These are phyloP conservation scores for Lasioglossum pauxillum DNA, from an alignment of 2,888 invertebrate species.

Conservation along the genomic window DNA sequence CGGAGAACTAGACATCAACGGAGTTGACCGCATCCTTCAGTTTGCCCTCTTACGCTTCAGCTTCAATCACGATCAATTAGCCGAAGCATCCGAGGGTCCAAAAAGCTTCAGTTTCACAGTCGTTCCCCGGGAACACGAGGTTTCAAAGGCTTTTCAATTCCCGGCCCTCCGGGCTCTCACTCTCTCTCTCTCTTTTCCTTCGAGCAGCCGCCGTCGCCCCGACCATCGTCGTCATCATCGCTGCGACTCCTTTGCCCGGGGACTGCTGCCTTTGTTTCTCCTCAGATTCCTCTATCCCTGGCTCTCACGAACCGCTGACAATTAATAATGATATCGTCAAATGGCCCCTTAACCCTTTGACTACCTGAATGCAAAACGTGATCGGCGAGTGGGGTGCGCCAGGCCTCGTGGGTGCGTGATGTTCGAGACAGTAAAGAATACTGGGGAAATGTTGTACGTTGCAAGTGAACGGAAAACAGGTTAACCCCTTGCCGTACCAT, in stretches of 20 bases:
- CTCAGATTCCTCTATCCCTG: background rate
- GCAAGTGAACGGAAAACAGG: background rate
- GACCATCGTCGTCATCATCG: background rate
- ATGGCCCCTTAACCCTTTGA: background rate
- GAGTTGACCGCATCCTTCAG: background rate
- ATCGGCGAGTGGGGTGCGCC: background rate
- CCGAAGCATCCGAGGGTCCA: background rate
- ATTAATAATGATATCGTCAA: background rate
- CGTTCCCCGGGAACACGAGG: conserved; percentile 1
- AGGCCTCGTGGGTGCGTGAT: background rate
- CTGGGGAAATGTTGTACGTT: background rate
- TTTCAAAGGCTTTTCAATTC: conserved; percentile 10
- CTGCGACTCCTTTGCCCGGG: conserved; percentile 1
- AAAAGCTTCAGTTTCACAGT: conserved; percentile 28
- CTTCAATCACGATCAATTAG: conserved; percentile 26
- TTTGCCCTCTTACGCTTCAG: conserved; percentile 5
- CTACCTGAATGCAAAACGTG: background rate
- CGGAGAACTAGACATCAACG: background rate
- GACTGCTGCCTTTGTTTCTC: conserved; percentile 5
- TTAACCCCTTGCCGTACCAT: background rate
- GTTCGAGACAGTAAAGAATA: background rate
- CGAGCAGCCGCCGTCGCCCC: background rate
- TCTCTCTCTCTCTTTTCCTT: background rate
- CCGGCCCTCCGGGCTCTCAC: background rate
- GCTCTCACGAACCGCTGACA: background rate